Evolutionary conservation across 2,113 vertebrate genomes (phyloP).

Genomic region (Trichechus manatus): DNA sequence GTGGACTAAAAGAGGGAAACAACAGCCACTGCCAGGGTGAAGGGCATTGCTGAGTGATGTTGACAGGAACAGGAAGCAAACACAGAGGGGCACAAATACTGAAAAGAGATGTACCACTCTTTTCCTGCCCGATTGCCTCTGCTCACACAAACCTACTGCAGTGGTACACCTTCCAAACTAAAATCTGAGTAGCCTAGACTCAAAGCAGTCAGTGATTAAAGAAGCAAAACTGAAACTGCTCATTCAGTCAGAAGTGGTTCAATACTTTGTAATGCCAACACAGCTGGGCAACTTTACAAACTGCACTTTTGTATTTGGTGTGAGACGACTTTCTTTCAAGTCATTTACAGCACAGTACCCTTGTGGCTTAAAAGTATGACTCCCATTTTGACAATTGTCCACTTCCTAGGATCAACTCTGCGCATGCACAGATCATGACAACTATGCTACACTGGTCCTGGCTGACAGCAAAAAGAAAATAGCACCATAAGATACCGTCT

Average conservation of each 20-base stretch:
- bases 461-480: neutral
- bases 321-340: neutral
- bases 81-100: neutral
- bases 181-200: neutral
- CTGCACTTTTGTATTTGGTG: conserved; percentile 20
- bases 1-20: neutral
- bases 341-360: neutral
- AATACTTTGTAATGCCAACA: neutral
- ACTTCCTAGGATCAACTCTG: neutral
- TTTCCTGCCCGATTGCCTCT: neutral
- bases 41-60: neutral
- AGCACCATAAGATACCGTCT: no score
- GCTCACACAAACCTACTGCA: neutral
- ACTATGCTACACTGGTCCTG: neutral
- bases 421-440: neutral
- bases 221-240: neutral
- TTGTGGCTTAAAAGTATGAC: neutral
- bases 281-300: neutral
- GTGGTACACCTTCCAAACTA: neutral
- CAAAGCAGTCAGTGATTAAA: neutral
- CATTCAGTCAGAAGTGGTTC: neutral
- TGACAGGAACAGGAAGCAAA: neutral
- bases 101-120: neutral
- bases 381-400: conserved; percentile 3
- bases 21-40: neutral